These are phyloP conservation scores for Dreissena polymorpha DNA, from an alignment of 1,140 invertebrate genomes.

Conservation along the genomic window DNA sequence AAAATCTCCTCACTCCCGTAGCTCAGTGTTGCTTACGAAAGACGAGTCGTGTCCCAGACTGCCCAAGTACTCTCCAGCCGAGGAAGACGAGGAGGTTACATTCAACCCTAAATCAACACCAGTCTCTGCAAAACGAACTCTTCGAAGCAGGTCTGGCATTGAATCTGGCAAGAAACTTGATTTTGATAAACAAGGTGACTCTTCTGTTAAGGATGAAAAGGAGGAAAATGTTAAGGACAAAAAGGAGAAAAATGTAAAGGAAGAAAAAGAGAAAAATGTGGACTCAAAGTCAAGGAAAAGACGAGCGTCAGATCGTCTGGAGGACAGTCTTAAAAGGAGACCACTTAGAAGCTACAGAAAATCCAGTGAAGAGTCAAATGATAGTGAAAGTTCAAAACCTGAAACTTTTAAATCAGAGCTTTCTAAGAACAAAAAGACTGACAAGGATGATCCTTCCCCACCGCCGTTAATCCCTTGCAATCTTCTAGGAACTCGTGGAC, in stretches of 20 bases:
- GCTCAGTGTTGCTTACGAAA: neutral
- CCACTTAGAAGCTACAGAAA: slow-evolving; percentile 33
- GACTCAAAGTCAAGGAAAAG: slow-evolving; percentile 14
- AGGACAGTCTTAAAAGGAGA: slow-evolving; percentile 18
- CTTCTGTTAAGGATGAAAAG: slow-evolving; percentile 2
- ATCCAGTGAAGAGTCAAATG: slow-evolving; percentile 46
- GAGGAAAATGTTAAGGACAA: neutral
- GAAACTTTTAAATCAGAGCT: slow-evolving; percentile 44
- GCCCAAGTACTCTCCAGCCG: slow-evolving; percentile 45
- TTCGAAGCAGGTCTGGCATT: slow-evolving; percentile 8
- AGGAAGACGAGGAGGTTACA: slow-evolving; percentile 40
- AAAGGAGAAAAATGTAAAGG: neutral
- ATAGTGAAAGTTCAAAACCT: slow-evolving; percentile 52
- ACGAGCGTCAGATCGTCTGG: slow-evolving; percentile 30
- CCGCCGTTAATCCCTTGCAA: slow-evolving; percentile 47
- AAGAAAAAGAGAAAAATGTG: slow-evolving; percentile 22
- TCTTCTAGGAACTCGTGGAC: neutral
- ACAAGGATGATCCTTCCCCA: slow-evolving; percentile 40
- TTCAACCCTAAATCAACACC: slow-evolving; percentile 7
- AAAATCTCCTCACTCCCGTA: slow-evolving; percentile 33
- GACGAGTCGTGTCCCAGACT: slow-evolving; percentile 50
- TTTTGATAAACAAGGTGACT: neutral
- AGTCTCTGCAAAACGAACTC: neutral
- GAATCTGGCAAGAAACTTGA: slow-evolving; percentile 3
- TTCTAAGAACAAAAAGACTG: neutral